A percentile compares a stretch with the other conserved stretches of the same genome.
Evolutionary conservation across 2,888 invertebrate genomes (phyloP).

Genomic region (Dione juno): DNA sequence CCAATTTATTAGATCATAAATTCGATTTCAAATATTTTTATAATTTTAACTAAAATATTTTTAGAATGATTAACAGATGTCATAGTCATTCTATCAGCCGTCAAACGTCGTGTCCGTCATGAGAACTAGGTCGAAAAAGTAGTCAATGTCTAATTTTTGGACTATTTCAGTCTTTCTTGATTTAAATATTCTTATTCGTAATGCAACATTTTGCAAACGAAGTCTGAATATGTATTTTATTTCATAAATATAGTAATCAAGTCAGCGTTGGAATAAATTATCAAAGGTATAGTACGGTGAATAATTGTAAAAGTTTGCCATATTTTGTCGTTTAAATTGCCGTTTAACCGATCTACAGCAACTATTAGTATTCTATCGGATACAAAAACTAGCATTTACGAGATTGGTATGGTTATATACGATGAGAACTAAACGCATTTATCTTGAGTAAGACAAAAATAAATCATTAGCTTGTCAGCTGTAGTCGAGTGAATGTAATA

Average conservation of each 20-base stretch:
- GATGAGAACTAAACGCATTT: neutral
- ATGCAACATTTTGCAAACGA: constrained; percentile 46
- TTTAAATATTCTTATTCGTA: constrained; percentile 45
- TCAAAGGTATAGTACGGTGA: constrained; percentile 67
- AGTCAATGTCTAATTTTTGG: constrained; percentile 61
- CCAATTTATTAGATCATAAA: too few species aligned
- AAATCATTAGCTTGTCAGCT: constrained; percentile 56
- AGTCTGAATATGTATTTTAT: constrained; percentile 58
- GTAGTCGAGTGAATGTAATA: constrained; percentile 50
- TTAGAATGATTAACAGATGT: constrained; percentile 38
- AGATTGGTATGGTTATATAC: neutral
- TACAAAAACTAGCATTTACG: constrained; percentile 37
- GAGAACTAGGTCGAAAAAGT: constrained; percentile 76
- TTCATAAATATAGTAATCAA: constrained; percentile 51
- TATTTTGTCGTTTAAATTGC: constrained; percentile 76
- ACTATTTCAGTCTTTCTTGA: constrained; percentile 55
- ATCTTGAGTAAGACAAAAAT: constrained; percentile 54
- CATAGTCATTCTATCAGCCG: constrained; percentile 48
- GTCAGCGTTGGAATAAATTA: constrained; percentile 58
- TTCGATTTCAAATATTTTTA: too few species aligned
- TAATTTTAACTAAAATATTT: too few species aligned
- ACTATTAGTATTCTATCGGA: constrained; percentile 50
- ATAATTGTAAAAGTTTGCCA: constrained; percentile 73
- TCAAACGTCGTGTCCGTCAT: constrained; percentile 58
- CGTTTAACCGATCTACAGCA: constrained; percentile 57